Evolutionary conservation across 1,140 invertebrate genomes (phyloP), one percentile per base, ranked within the genome.

Genomic region (Rhopalosiphum padi): DNA sequence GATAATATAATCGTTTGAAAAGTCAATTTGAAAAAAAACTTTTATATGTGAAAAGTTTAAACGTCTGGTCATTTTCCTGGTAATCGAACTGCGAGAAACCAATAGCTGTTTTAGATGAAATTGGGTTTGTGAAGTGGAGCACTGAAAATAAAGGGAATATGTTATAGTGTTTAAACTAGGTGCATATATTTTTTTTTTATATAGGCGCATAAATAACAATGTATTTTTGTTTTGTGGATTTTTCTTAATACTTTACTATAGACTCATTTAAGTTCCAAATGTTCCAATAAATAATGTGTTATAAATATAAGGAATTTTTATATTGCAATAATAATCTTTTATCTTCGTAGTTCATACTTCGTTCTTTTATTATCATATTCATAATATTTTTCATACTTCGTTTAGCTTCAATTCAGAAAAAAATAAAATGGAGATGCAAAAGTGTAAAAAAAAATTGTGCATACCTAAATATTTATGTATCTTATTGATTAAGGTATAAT

Each of bases 31-130:
- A 25, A 55, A 48, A 48, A 93, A 92, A 90, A 93, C 68, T 93
- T 93, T 93, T 93, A 83, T 53, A 93, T 93, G 91, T 93, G 91
- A 93, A 93, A 93, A 93, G 91, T 93, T 93, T 93, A 86, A 93
- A 93, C 82, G 91, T 86, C n/a, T 25, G 91, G 91, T 83, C 48
- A 93, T 93, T 93, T 92, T 48, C 82, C 25, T 68, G 30, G 82
- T 93, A 43, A 93, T 93, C 37, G 82, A 53, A 41, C n/a, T 30
- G 22, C 48, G n/a, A 35, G 37, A 93, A 92, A 93, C 77, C 82
- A 93, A 85, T 68, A 48, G 91, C 46, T 7, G 48, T 82, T 85
- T 85, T 85, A 93, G 37, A 55, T 21, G 25, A 37, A 86, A 93
- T 93, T 93, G 91, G 51, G 25, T 93, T 93, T 86, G 77, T 53